These are phyloP conservation scores for Pyrgus malvae DNA, from an alignment of 2,888 invertebrate genomes.

Conservation along the genomic window DNA sequence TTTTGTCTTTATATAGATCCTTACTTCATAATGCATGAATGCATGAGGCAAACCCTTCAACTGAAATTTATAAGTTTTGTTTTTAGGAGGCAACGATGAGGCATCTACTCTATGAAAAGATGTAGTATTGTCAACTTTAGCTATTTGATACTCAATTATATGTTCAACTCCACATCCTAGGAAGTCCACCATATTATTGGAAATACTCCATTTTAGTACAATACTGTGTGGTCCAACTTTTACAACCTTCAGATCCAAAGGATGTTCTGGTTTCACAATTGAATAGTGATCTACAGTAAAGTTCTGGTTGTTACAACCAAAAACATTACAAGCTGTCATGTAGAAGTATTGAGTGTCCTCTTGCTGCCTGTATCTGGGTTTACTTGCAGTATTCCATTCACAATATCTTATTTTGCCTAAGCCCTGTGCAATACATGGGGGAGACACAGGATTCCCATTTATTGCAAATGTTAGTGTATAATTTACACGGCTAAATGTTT, in stretches of 20 bases:
- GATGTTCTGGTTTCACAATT: conserved; percentile 64
- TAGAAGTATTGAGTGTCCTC: conserved; percentile 78
- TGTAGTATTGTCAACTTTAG: conserved; percentile 67
- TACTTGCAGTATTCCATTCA: conserved; percentile 54
- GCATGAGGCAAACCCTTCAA: conserved; percentile 84
- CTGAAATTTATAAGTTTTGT: conserved; percentile 62
- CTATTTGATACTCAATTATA: conserved; percentile 73
- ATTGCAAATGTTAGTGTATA: conserved; percentile 55
- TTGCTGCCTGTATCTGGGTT: conserved; percentile 69
- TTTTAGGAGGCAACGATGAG: conserved; percentile 52
- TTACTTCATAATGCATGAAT: conserved; percentile 86
- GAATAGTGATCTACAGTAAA: conserved; percentile 83
- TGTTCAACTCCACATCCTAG: conserved; percentile 60
- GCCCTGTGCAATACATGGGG: conserved; percentile 45
- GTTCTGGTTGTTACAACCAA: conserved; percentile 78
- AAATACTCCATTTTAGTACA: conserved; percentile 59
- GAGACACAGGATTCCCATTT: conserved; percentile 44
- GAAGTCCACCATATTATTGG: conserved; percentile 60
- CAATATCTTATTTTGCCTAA: conserved; percentile 45
- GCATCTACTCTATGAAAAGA: conserved; percentile 67
- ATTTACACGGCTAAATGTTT: conserved; percentile 56
- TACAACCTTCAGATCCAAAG: conserved; percentile 50
- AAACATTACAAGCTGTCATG: conserved; percentile 82
- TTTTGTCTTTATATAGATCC: conserved; percentile 85
- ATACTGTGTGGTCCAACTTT: conserved; percentile 61